Base-by-base conservation (phyloP, 2,113 vertebrate species). In the Daboia siamensis region DNA sequence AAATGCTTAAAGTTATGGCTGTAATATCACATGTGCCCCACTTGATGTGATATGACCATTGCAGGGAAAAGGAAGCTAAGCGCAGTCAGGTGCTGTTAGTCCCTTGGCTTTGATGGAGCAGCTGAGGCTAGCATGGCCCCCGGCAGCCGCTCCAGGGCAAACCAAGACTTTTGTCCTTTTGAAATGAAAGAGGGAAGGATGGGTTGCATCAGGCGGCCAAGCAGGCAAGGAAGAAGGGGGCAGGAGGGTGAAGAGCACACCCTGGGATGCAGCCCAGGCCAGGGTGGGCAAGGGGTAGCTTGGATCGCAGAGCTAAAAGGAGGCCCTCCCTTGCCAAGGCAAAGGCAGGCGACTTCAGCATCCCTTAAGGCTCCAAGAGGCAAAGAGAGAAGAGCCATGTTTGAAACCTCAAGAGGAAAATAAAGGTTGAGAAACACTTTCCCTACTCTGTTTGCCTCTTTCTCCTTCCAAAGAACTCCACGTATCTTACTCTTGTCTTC, bases 81-180 rank as follows among this genome's bases (percentile, higher is more conserved):
- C 97, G 98, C 98, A 99, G 98, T 99, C 99, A 99, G 98, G 98
- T 98, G 98, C 98, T 97, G 98, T 99, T 99, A 99, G 98, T 95
- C 96, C 96, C 91, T 97, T 97, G 97, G 97, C 98, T 98, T 97
- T 99, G 99, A 99, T 96, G 98, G 97, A 98, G 98, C 98, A 98
- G 98, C 98, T 98, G 98, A 99, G 98, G 98, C 98, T 98, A 98
- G 98, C 98, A 97, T 97, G 93, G 98, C 99, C 98, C 97, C 92
- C 98, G 98, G 99, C 98, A 91, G 95, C 96, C 95, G 98, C 98
- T 98, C 97, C 96, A 94, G 98, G 99, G 98, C 98, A 97, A 96
- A 97, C 97, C 97, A 95, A 95, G 97, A 97, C 97, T 98, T 98
- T 97, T 98, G 98, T 98, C 99, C 98, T 99, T 99, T 98, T 98